phyloP scores from a whole-genome alignment of 2,113 vertebrate species.

The Dicaeum eximium region DNA sequence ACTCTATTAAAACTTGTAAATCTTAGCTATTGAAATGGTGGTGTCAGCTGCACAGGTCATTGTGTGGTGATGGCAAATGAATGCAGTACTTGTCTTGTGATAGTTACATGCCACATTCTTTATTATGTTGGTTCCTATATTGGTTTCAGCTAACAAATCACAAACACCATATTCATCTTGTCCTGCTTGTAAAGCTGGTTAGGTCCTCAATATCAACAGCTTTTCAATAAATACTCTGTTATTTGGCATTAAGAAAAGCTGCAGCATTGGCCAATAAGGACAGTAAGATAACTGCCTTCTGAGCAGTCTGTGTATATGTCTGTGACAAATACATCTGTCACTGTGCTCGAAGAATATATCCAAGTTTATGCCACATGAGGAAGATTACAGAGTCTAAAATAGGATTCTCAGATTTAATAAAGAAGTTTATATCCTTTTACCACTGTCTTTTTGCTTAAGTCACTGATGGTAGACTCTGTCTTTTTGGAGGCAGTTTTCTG shows the following conservation, averaged over 20 bases:
- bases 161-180: background rate
- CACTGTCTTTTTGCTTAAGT: background rate
- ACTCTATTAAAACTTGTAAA: slow-evolving; percentile 34
- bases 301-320: too few species aligned
- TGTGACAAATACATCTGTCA: background rate
- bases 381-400: background rate
- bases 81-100: background rate
- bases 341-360: background rate
- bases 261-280: background rate
- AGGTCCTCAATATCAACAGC: background rate
- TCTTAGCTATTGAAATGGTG: slow-evolving; percentile 1
- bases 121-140: background rate
- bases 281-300: background rate
- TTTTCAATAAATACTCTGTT: background rate
- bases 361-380: background rate
- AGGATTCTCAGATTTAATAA: background rate
- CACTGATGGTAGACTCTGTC: background rate
- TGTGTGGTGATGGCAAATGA: background rate
- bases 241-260: slow-evolving; percentile 8
- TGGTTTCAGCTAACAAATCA: background rate
- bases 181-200: background rate
- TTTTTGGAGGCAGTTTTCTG: background rate
- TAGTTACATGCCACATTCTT: background rate
- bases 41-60: background rate
- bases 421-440: background rate